These are phyloP conservation scores for Lasioglossum figueresi DNA, from an alignment of 2,888 invertebrate species.

Conservation along the genomic window DNA sequence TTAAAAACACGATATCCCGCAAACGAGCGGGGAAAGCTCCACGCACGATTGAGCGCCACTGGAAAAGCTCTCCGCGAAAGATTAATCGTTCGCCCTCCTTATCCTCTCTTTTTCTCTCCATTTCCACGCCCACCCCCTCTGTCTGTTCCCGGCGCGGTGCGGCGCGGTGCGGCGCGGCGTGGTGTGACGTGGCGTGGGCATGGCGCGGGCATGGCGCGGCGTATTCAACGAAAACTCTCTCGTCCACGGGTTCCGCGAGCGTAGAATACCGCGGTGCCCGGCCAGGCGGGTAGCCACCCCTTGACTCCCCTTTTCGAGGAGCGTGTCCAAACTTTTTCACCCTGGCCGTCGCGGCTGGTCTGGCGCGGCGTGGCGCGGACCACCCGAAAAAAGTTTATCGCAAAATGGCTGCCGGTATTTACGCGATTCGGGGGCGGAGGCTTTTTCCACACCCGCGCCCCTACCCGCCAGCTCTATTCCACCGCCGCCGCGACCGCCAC, in stretches of 20 bases:
- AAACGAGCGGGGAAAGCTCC: slow-evolving; percentile 36
- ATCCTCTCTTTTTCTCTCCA: slow-evolving; percentile 57
- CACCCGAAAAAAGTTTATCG: slow-evolving; percentile 76
- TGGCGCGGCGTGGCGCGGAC: slow-evolving; percentile 53
- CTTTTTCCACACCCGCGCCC: slow-evolving; percentile 71
- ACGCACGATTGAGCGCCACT: slow-evolving; percentile 60
- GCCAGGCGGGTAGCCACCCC: slow-evolving; percentile 69
- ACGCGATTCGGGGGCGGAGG: slow-evolving; percentile 81
- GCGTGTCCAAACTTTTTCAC: slow-evolving; percentile 80
- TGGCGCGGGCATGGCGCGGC: slow-evolving; percentile 16
- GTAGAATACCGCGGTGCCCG: slow-evolving; percentile 68
- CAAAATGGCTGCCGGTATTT: slow-evolving; percentile 84
- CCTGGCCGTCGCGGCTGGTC: slow-evolving; percentile 39
- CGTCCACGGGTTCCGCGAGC: slow-evolving; percentile 63
- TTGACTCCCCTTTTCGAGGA: slow-evolving; percentile 71
- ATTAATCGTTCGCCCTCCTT: slow-evolving; percentile 72
- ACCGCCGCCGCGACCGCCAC: slow-evolving; percentile 29
- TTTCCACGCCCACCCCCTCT: slow-evolving; percentile 62
- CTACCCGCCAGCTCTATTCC: slow-evolving; percentile 63
- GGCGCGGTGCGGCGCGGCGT: neutral
- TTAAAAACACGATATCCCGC: slow-evolving; percentile 52
- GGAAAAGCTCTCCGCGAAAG: slow-evolving; percentile 61
- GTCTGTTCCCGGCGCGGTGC: slow-evolving; percentile 24
- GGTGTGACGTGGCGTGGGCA: neutral
- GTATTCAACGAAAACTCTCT: slow-evolving; percentile 73